Conservation (phyloP, 2,888 invertebrate species). For the Xylota segnis region DNA sequence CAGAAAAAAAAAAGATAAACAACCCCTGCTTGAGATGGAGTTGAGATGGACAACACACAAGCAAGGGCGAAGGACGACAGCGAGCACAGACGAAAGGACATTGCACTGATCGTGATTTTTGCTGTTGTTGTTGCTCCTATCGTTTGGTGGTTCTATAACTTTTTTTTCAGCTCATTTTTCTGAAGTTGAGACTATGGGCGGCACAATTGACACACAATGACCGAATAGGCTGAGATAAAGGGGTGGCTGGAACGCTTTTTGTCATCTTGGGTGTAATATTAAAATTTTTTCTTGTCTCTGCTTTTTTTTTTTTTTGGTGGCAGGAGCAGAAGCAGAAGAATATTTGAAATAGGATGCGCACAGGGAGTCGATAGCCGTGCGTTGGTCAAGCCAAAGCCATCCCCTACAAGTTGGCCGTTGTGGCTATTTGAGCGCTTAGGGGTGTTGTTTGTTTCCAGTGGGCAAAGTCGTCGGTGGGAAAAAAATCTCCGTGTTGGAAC, state of each 20-base stretch:
- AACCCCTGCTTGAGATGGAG: constrained; percentile 40
- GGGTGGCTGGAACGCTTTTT: constrained; percentile 61
- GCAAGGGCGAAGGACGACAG: constrained; percentile 15
- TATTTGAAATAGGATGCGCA: constrained; percentile 64
- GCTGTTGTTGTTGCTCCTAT: constrained; percentile 7
- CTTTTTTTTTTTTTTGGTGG: constrained; percentile 17
- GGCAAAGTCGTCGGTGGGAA: constrained; percentile 59
- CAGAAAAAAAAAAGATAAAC: constrained; percentile 26
- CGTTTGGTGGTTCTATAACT: constrained; percentile 15
- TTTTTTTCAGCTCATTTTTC: constrained; percentile 37
- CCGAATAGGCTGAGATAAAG: constrained; percentile 68
- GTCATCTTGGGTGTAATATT: constrained; percentile 66
- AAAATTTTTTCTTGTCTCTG: constrained; percentile 9
- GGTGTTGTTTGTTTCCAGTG: constrained; percentile 44
- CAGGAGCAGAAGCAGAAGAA: constrained; percentile 15
- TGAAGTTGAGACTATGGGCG: constrained; percentile 69
- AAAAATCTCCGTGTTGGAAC: constrained; percentile 46
- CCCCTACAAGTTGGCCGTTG: constrained; percentile 26
- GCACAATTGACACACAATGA: constrained; percentile 66
- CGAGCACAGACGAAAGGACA: constrained; percentile 31
- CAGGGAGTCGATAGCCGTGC: constrained; percentile 44
- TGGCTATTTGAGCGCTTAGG: constrained; percentile 53
- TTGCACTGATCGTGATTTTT: constrained; percentile 61
- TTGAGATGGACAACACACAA: constrained; percentile 10
- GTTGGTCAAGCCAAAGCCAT: constrained; percentile 49